Evolutionary conservation across 2,888 invertebrate genomes (phyloP), one percentile per base, ranked within the genome.

Genomic region (Lottia gigantea): DNA sequence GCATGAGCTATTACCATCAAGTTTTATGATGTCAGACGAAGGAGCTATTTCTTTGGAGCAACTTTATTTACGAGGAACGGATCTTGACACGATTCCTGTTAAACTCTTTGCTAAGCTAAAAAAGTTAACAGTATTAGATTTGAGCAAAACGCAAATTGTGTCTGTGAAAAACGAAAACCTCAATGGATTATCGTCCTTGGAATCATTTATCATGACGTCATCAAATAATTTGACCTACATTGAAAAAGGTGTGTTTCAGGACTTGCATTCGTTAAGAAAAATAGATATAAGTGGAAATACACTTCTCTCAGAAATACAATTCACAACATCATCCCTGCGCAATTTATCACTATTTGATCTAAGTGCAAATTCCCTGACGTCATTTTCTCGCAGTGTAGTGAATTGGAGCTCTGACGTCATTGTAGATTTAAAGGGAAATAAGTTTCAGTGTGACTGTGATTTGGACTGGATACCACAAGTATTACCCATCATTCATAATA

Each of bases 371-470:
- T 40, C 26, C 8, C 31, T 72, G 14, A 19, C 46, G 23, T 66
- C 66, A 15, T 62, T 72, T 40, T 31, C 26, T 19, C 49, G 47
- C 4, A 61, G 63, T 15, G 61, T 68, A 45, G 72, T 65, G 4
- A 45, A 61, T 46, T 72, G 72, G 72, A 19, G 61, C 15, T 25
- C 25, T 12, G 63, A 68, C 46, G 63, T 23, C 4, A 14, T 68
- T 11, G 68, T 69, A 46, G 68, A 72, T 40, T 62, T 72, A 19
- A 46, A 68, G 15, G 26, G 49, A 12, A 72, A 72, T 61, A 65
- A 64, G 0, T 19, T 72, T 12, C 49, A 25, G 25, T 72, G 72
- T 47, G 72, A 72, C 66, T 72, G 72, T 31, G 62, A 72, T 62
- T 46, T 66, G 15, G 40, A 15, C 15, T 72, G 72, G 72, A 72